These are phyloP conservation scores for Temnothorax ravouxi DNA, from an alignment of 2,888 invertebrate species.

Conservation along the genomic window DNA sequence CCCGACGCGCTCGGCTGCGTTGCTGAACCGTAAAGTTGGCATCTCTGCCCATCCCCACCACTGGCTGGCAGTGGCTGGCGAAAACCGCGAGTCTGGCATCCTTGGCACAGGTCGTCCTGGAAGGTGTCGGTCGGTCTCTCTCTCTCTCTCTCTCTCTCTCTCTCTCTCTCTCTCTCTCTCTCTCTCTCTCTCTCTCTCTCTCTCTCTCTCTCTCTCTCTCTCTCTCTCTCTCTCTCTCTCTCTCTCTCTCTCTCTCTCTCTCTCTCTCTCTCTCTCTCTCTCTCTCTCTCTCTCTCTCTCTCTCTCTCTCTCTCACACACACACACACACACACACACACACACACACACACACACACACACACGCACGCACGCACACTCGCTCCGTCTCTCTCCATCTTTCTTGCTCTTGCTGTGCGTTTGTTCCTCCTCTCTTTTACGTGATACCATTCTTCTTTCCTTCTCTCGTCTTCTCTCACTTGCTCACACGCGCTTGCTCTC, in stretches of 20 bases:
- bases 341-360: too few species aligned
- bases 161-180: slow-evolving; percentile 20
- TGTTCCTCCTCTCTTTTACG: background rate
- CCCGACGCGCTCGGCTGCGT: too few species aligned
- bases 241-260: slow-evolving; percentile 47
- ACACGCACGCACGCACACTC: background rate
- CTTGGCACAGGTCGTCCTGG: slow-evolving; percentile 80
- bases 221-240: background rate
- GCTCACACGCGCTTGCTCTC: slow-evolving; percentile 55
- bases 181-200: slow-evolving; percentile 36
- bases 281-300: slow-evolving; percentile 64
- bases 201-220: slow-evolving; percentile 57
- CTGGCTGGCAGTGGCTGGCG: too few species aligned
- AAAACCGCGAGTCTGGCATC: too few species aligned
- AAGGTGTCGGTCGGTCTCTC: slow-evolving; percentile 78
- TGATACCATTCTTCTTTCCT: slow-evolving; percentile 42
- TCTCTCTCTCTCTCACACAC: slow-evolving; percentile 21
- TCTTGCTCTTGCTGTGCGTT: slow-evolving; percentile 59
- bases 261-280: slow-evolving; percentile 58
- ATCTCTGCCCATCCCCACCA: too few species aligned
- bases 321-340: too few species aligned
- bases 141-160: slow-evolving; percentile 31
- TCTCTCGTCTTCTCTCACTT: slow-evolving; percentile 60
- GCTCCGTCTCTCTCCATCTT: slow-evolving; percentile 14
- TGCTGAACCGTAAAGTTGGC: too few species aligned